Evolutionary conservation across 1,140 invertebrate genomes (phyloP), one percentile per base, ranked within the genome.

Genomic region (Zaprionus davidi): DNA sequence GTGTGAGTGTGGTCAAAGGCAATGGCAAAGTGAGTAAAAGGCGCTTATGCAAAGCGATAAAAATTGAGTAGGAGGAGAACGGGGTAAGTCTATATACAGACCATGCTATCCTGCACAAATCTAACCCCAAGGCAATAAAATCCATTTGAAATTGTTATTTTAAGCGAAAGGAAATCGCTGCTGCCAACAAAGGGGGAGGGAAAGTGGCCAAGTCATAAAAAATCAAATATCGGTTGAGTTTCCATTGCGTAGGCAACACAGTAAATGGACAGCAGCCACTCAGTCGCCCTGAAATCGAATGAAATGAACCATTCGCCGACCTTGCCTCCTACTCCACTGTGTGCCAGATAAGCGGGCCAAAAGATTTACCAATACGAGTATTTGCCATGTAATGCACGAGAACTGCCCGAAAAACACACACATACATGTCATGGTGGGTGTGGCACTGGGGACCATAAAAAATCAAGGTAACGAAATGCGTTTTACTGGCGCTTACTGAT

Each of bases 91-190:
- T 57, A 36, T 56, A 57, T 34, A 70, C 67, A 68, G 11, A 26
- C 46, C 68, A 36, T n/a, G 51, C 46, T 34, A 57, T 36, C n/a
- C 20, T 62, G 56, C 59, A 71, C 70, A 84, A 87, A 88, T 82
- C 83, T 81, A 77, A 71, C 85, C 85, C 74, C 56, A 58, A 81
- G 82, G 85, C 81, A 85, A 88, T 90, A 90, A 90, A 90, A 90
- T 82, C 86, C 88, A 90, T 90, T 90, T 90, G 79, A 90, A 90
- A 90, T 90, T 90, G 85, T 90, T 90, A 90, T 90, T 90, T 90
- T 90, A 90, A 90, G 76, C 79, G 85, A 81, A 81, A 73, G 80
- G 72, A 77, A 80, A 71, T 77, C 78, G 77, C 55, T 26, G 68
- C 55, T 64, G 36, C 51, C 28, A 71, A 55, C 26, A 82, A 68